These are phyloP conservation scores for Punctoribates punctum DNA, from an alignment of 2,888 invertebrate species.

Conservation along the genomic window DNA sequence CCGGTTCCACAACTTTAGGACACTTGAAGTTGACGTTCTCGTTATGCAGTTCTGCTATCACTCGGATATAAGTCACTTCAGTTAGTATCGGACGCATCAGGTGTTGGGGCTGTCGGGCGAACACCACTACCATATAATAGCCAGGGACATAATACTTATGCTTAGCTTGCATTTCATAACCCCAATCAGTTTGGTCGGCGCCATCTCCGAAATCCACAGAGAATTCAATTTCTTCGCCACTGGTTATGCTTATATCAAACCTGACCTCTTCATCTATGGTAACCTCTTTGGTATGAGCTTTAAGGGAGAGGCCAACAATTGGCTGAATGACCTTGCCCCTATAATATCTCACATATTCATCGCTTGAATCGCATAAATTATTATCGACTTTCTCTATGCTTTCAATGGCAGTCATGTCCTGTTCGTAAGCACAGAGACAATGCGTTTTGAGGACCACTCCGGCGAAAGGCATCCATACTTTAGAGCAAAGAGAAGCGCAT, in stretches of 20 bases:
- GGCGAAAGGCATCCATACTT: constrained; percentile 43
- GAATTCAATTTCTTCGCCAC: constrained; percentile 48
- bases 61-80: constrained; percentile 50
- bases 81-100: constrained; percentile 48
- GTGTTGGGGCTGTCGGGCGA: constrained; percentile 45
- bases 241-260: constrained; percentile 45
- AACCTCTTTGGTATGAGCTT: constrained; percentile 44
- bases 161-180: constrained; percentile 48
- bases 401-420: constrained; percentile 23
- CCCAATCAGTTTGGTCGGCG: constrained; percentile 49
- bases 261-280: constrained; percentile 44
- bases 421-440: constrained; percentile 44
- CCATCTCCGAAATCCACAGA: constrained; percentile 52
- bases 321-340: constrained; percentile 45
- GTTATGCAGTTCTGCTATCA: constrained; percentile 49
- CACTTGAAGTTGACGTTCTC: constrained; percentile 50
- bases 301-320: constrained; percentile 43
- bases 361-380: constrained; percentile 45
- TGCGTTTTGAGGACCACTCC: constrained; percentile 39
- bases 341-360: constrained; percentile 45
- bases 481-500: constrained; percentile 41
- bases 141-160: constrained; percentile 51
- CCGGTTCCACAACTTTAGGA: constrained; percentile 51
- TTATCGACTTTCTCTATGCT: constrained; percentile 36
- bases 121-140: constrained; percentile 50